Evolutionary conservation across 2,797 vertebrate genomes (phyloP), one percentile per base, ranked within the genome.

Genomic region (Enteromius fasciolatus): DNA sequence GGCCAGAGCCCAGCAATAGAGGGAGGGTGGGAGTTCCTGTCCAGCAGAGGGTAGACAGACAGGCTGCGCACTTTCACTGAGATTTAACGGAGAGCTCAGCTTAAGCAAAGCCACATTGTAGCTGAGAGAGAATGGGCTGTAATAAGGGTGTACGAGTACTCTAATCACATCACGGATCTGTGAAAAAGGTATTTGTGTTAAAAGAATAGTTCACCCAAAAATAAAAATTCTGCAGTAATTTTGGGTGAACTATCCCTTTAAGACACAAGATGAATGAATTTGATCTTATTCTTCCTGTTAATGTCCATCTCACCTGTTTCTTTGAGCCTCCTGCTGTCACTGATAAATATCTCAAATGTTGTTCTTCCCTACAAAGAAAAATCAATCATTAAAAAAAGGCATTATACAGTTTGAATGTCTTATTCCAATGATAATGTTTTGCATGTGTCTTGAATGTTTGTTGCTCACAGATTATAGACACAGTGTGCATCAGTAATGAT

Each of bases 401-500:
- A 44, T 23, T 57, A 8, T 31, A 9, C 17, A 59, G 36, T 46
- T 44, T 14, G 20, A 23, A 70, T 10, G 23, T 15, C 14, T 8
- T 79, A 28, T 63, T 77, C 64, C 5, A 48, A 66, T 33, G 12
- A 14, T 14, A 15, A n/a, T 33, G 36, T 64, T 46, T 78, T 59
- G 15, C 6, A 25, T 3, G 1, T 73, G 46, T 81, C 20, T 25
- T n/a, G 1, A 25, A 17, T 61, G 3, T 61, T 46, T 31, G 25
- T 17, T 66, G 87, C 86, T 91, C 79, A 46, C 87, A 87, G 80
- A 83, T 87, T 87, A 83, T 90, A 77, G 89, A 89, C 10, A 92
- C 90, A 90, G 86, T 86, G 85, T 80, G 90, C 88, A 59, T 87
- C 72, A 72, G 89, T 88, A 25, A 90, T 83, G 18, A 91, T 68